phyloP scores from a whole-genome alignment of 2,113 vertebrate genomes.

The Cyrtonyx montezumae region DNA sequence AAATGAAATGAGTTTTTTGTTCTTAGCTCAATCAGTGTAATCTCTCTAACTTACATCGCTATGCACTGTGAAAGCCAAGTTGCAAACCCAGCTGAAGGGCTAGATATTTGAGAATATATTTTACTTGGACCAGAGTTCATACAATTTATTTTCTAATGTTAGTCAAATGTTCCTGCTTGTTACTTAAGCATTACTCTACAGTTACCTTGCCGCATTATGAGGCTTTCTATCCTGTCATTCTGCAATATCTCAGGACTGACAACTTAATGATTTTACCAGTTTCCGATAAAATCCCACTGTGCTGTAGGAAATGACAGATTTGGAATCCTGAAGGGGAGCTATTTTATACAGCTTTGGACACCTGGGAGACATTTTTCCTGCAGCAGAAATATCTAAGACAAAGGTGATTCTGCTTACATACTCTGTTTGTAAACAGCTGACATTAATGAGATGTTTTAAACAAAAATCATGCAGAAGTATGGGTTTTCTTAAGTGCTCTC shows the following conservation, averaged over 20 bases:
- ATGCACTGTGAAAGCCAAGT: slow-evolving; percentile 45
- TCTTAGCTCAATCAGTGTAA: slow-evolving; percentile 54
- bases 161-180: slow-evolving; percentile 59
- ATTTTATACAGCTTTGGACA: slow-evolving; percentile 76
- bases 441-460: background rate
- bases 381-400: slow-evolving; percentile 60
- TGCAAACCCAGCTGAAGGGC: slow-evolving; percentile 53
- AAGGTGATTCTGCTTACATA: slow-evolving; percentile 56
- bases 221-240: slow-evolving; percentile 79
- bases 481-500: background rate
- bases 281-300: slow-evolving; percentile 81
- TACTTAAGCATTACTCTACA: slow-evolving; percentile 61
- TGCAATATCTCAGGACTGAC: slow-evolving; percentile 81
- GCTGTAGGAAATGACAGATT: slow-evolving; percentile 81
- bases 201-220: slow-evolving; percentile 67
- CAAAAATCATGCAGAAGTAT: background rate
- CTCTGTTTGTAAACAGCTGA: slow-evolving; percentile 47
- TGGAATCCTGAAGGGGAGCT: slow-evolving; percentile 77
- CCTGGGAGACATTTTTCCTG: slow-evolving; percentile 57
- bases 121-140: slow-evolving; percentile 65
- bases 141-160: slow-evolving; percentile 64
- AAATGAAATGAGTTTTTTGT: slow-evolving; percentile 50
- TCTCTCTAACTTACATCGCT: slow-evolving; percentile 11
- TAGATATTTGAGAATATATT: slow-evolving; percentile 66
- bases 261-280: slow-evolving; percentile 89